Evolutionary conservation across 2,113 vertebrate genomes (phyloP).

Genomic region (Brevimyrus niger): DNA sequence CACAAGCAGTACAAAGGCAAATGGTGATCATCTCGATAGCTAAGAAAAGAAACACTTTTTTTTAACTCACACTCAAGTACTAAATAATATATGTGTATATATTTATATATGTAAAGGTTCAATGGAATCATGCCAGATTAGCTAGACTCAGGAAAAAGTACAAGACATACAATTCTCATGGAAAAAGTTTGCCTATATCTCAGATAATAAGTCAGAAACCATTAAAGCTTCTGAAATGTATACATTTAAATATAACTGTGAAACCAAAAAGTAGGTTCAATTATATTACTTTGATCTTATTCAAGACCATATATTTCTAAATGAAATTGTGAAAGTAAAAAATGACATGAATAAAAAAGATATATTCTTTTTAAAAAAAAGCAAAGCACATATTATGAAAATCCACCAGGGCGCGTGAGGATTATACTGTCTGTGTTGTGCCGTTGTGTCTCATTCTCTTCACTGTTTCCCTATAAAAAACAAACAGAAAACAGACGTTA

Average conservation of each 20-base stretch:
- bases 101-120: not conserved
- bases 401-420: not conserved
- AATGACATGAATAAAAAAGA: not conserved
- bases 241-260: not conserved
- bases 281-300: not conserved
- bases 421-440: not conserved
- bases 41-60: not conserved
- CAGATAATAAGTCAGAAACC: not conserved
- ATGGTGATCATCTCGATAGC: not conserved
- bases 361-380: not conserved
- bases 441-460: slow-evolving; percentile 3
- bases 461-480: slow-evolving; percentile 26
- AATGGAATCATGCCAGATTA: not conserved
- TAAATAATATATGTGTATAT: not conserved
- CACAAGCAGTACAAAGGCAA: not conserved
- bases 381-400: not conserved
- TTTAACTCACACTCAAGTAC: not conserved
- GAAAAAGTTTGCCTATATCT: not conserved
- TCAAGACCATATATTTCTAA: not conserved
- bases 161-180: not conserved
- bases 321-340: not conserved
- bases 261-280: not conserved
- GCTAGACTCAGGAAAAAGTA: not conserved
- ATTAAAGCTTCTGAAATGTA: not conserved
- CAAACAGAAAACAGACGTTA: not conserved